phyloP scores from a whole-genome alignment of 2,113 vertebrate species.

The Rhea americana region DNA sequence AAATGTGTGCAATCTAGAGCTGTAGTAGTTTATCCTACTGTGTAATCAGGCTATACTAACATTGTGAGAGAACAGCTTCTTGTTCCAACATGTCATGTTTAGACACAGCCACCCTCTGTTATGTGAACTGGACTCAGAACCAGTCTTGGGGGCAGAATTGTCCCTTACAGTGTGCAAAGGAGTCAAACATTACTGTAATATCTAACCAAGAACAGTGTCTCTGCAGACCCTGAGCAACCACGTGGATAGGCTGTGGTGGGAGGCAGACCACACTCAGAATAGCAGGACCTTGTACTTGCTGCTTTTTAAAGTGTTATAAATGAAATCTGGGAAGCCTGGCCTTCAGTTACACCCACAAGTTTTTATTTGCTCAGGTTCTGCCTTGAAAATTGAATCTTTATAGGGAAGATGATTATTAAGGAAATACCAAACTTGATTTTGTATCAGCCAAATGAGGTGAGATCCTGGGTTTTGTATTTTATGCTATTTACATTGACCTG shows the following conservation, averaged over 20 bases:
- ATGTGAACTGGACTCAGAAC: not conserved
- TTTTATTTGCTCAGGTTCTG: not conserved
- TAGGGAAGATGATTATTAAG: not conserved
- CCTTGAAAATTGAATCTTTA: not conserved
- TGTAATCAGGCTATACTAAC: accelerated
- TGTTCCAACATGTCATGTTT: not conserved
- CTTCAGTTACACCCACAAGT: not conserved
- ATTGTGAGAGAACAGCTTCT: not conserved
- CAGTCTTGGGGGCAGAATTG: not conserved
- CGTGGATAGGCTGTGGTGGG: accelerated
- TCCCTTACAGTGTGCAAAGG: not conserved
- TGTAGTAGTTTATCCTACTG: not conserved
- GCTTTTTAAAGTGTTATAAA: not conserved
- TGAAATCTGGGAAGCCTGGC: not conserved
- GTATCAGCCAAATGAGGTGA: not conserved
- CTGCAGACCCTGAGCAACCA: not conserved
- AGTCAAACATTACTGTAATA: not conserved
- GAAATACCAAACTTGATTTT: not conserved
- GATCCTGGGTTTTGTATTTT: not conserved
- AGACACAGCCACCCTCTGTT: not conserved
- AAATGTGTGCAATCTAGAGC: not conserved
- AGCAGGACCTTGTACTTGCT: not conserved
- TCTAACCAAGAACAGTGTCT: not conserved
- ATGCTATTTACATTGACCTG: accelerated
- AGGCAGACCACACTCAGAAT: not conserved